Evolutionary conservation across 2,113 vertebrate species (phyloP), one percentile per base, ranked within the genome.

Genomic region (Pelmatolapia mariae): DNA sequence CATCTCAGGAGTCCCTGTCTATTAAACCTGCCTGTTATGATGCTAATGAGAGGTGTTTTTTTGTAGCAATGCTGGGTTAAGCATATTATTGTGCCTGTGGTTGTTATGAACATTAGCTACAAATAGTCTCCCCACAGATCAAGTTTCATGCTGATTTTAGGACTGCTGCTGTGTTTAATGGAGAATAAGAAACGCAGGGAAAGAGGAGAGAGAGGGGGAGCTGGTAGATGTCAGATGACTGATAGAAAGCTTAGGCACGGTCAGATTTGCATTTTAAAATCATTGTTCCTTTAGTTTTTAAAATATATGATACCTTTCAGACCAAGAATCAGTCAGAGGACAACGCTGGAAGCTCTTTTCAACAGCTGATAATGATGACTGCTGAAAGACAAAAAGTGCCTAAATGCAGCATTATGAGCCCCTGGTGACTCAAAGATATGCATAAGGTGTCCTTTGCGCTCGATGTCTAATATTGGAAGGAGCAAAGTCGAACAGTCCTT

Each of bases 61-160:
- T 88, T 81, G 85, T 50, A 50, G 68, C 6, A 3, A 81, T 38
- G 53, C 81, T 63, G 83, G 45, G 19, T 29, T 61, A 45, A 56
- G 40, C 66, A 56, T 40, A 81, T 91, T 85, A 88, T 68, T 84
- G 79, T 80, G 52, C 43, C 13, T 79, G 73, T 57, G 57, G 53
- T 71, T 82, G 88, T 91, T 83, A 90, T 87, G 71, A 86, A 87
- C 52, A 33, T 81, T 89, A 89, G 86, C 89, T 80, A 91, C 82
- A 87, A 89, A 91, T 61, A 38, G 76, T 80, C 82, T 80, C 61
- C 29, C 59, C 82, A 84, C 89, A 91, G 83, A 90, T 86, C 68
- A 76, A 59, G 31, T 29, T 85, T 85, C 85, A 87, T 59, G 19
- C 83, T 76, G 47, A 47, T 76, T 36, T 80, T 29, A 24, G 40